Base-by-base conservation (phyloP, 2,888 invertebrate genomes). In the Leucophenga maculata region DNA sequence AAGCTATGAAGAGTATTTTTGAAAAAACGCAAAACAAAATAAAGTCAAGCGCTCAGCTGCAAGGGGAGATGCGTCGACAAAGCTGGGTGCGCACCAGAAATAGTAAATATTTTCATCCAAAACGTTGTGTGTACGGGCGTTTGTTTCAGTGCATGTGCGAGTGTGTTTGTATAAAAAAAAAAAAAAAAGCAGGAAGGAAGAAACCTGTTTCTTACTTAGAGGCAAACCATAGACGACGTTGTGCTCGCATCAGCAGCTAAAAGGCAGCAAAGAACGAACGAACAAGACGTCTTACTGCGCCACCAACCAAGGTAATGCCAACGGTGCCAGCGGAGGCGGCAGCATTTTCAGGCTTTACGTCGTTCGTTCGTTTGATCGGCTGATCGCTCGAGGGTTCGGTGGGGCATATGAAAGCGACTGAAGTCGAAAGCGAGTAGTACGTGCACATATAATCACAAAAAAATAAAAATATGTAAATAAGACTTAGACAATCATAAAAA, bases 121-220 rank as follows among this genome's bases (percentile, higher is more conserved):
- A 26, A 26, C 26, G 2, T 3, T 26, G 26, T 26, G 4, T 26
- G 26, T 26, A 26, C 26, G 26, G 26, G 4, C 4, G 26, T 26
- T 2, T 26, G 26, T 26, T 2, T 26, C 3, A 3, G 26, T 26
- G 26, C 4, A 4, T 26, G 26, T 26, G 26, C 4, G 26, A 3
- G 26, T 26, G 26, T 26, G 26, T 26, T 73, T 50, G n/a, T n/a
- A n/a, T n/a, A n/a, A n/a, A n/a, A n/a, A n/a, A n/a, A n/a, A n/a
- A n/a, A n/a, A n/a, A 73, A 67, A 65, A 74, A 68, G 59, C 20
- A 60, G 54, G 69, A 66, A 62, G 69, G 31, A 69, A 65, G 64
- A 74, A 74, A 74, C 75, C 74, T 72, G 75, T 74, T 74, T 74
- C 74, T 66, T 39, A 31, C 18, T 26, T 57, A 69, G 65, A 73